Percentiles rank a stretch among this genome's conserved stretches.
Evolutionary conservation across 2,797 vertebrate species (phyloP).

Genomic region (Sebastes trivittatus): DNA sequence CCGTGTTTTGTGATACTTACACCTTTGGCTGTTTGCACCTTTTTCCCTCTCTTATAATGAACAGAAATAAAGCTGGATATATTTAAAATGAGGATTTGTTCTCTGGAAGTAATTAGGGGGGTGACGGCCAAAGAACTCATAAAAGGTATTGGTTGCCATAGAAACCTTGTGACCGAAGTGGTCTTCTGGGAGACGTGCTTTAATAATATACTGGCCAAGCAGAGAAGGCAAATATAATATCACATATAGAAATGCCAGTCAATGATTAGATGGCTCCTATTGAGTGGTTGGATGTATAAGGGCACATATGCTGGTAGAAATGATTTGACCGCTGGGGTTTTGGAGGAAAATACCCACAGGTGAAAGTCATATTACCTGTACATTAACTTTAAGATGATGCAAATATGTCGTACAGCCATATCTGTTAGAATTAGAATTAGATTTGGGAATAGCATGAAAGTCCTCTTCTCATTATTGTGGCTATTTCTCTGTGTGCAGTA

Average conservation of each 20-base stretch:
- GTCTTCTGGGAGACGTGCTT: constrained; percentile 57
- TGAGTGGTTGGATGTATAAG: constrained; percentile 1
- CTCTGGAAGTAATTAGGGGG: constrained; percentile 68
- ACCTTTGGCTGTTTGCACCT: constrained; percentile 39
- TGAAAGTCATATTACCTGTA: constrained; percentile 19
- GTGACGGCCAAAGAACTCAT: constrained; percentile 64
- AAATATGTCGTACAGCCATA: constrained; percentile 21
- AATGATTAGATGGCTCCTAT: constrained; percentile 55
- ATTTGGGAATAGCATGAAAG: constrained; percentile 6
- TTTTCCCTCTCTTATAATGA: constrained; percentile 39
- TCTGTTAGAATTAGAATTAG: constrained; percentile 10
- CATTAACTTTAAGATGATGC: constrained; percentile 19
- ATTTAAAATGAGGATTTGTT: constrained; percentile 65
- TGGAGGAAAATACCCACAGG: constrained; percentile 10
- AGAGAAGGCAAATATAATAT: constrained; percentile 74
- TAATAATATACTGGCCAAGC: constrained; percentile 75
- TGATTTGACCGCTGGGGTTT: constrained; percentile 5
- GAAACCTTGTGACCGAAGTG: constrained; percentile 71
- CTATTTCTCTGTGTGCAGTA: background rate
- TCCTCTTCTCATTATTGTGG: background rate
- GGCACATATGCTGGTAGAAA: constrained; percentile 17
- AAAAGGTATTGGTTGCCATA: constrained; percentile 75
- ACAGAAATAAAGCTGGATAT: constrained; percentile 52
- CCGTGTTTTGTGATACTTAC: constrained; percentile 37
- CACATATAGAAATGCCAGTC: constrained; percentile 66